phyloP scores from a whole-genome alignment of 53 echinoderm and acorn worm genomes.

The Mesocentrotus franciscanus region DNA sequence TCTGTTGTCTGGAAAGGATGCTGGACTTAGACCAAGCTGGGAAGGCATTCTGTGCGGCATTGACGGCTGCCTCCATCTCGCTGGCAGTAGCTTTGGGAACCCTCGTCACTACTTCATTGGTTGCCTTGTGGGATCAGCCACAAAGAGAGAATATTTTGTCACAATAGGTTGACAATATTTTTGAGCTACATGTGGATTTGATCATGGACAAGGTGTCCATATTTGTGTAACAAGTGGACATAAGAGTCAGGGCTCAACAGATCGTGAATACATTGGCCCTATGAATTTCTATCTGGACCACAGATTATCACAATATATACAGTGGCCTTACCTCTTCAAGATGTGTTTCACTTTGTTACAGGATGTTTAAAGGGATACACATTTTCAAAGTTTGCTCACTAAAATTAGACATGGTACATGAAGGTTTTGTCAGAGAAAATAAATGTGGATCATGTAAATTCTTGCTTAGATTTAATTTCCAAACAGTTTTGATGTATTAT shows the following conservation, averaged over 20 bases:
- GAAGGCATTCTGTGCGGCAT: constrained; percentile 82
- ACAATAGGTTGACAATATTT: no score
- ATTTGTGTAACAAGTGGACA: no score
- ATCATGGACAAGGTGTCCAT: no score
- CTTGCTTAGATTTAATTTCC: background rate
- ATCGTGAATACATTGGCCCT: no score
- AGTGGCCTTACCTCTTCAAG: no score
- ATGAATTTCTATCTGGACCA: no score
- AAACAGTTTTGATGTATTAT: background rate
- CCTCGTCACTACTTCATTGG: constrained; percentile 93
- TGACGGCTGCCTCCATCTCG: constrained; percentile 91
- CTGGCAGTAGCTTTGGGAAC: constrained; percentile 89
- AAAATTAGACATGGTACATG: background rate
- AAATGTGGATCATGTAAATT: background rate
- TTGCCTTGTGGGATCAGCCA: constrained; percentile 73
- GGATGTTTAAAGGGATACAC: background rate
- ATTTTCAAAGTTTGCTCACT: background rate
- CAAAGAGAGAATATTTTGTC: background rate
- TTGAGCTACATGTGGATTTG: no score
- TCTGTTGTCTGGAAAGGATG: constrained; percentile 88
- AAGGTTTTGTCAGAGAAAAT: background rate
- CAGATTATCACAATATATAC: no score
- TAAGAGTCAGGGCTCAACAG: no score
- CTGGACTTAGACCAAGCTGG: constrained; percentile 78
- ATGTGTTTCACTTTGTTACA: no score